These are phyloP conservation scores for Drosophila aff. DNA, from an alignment of 1,140 invertebrate species.

Conservation along the genomic window DNA sequence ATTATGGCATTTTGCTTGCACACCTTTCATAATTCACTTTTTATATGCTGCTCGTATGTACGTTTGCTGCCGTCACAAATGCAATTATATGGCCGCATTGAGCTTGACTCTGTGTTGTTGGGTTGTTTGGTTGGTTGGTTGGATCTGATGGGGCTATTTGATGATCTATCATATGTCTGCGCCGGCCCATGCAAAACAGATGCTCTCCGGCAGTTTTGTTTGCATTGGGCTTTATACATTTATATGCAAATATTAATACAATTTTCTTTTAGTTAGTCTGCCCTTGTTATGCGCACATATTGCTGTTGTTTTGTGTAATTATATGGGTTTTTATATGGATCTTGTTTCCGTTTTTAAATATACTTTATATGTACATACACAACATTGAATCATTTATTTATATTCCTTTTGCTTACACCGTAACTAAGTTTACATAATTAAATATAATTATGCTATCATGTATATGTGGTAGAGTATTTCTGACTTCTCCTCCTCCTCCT, in stretches of 20 bases:
- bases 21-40: constrained; percentile 40
- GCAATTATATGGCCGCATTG: constrained; percentile 54
- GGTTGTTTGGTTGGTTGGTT: constrained; percentile 24
- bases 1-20: constrained; percentile 72
- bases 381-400: constrained; percentile 82
- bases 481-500: background rate
- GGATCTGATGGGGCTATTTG: constrained; percentile 46
- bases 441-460: constrained; percentile 78
- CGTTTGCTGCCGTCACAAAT: constrained; percentile 56
- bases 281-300: constrained; percentile 63
- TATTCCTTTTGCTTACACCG: constrained; percentile 67
- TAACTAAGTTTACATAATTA: constrained; percentile 79
- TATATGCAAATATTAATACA: constrained; percentile 56
- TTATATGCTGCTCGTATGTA: constrained; percentile 10
- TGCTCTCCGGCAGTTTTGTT: constrained; percentile 41
- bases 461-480: constrained; percentile 53
- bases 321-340: constrained; percentile 55
- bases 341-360: constrained; percentile 31
- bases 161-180: constrained; percentile 54
- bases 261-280: constrained; percentile 54
- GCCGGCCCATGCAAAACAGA: constrained; percentile 27
- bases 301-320: constrained; percentile 54
- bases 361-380: constrained; percentile 80
- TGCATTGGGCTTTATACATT: constrained; percentile 54
- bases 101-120: constrained; percentile 27